These are phyloP conservation scores for Recurvirostra avosetta DNA, from an alignment of 2,113 vertebrate genomes.

Conservation along the genomic window DNA sequence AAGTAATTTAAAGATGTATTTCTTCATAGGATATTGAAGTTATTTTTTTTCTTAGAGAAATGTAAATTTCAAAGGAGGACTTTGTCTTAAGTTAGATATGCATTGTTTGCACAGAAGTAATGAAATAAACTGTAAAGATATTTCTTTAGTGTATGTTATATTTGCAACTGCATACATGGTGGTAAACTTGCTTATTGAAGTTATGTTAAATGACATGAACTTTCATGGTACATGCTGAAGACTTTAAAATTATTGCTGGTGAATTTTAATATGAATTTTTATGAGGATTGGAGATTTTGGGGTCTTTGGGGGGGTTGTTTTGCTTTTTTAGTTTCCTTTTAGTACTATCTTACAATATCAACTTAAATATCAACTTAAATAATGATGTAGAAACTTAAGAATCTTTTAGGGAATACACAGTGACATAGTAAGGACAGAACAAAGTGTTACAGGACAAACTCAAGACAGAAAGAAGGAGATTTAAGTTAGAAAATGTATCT, in stretches of 20 bases:
- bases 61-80: neutral
- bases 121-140: neutral
- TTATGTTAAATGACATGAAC: neutral
- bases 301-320: neutral
- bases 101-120: neutral
- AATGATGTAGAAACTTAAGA: neutral
- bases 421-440: neutral
- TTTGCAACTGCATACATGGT: neutral
- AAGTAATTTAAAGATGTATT: conserved; percentile 53
- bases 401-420: neutral
- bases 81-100: neutral
- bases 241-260: neutral
- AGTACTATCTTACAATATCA: neutral
- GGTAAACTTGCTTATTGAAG: neutral
- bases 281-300: neutral
- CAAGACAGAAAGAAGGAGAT: neutral
- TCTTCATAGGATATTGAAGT: neutral
- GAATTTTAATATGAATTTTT: neutral
- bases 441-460: neutral
- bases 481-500: neutral
- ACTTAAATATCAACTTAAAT: neutral
- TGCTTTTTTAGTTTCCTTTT: neutral
- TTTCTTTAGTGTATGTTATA: neutral
- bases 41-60: neutral
- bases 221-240: neutral